These are phyloP conservation scores for Vannuccia rotundouncinata DNA, from an alignment of 2,888 invertebrate species.

Conservation along the genomic window DNA sequence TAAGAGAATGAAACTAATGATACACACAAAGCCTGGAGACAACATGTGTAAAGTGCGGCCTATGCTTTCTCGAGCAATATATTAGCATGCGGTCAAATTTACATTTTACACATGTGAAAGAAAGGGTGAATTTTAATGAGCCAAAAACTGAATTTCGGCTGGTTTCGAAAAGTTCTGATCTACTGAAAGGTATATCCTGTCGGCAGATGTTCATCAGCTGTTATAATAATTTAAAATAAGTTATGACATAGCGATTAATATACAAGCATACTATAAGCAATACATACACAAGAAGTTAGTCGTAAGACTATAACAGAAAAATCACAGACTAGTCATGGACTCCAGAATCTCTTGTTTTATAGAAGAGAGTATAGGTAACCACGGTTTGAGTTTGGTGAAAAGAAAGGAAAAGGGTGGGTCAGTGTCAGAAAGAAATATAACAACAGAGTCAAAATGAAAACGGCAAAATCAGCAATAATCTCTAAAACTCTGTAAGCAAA, in stretches of 20 bases:
- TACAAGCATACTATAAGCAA: conserved; percentile 18
- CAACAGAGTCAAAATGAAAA: too few relatives aligned
- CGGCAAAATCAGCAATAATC: too few relatives aligned
- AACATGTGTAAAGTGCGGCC: neutral
- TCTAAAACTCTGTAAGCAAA: too few relatives aligned
- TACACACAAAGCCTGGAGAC: neutral
- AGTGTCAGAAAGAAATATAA: too few relatives aligned
- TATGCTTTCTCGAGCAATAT: neutral
- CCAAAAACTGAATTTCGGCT: too few relatives aligned
- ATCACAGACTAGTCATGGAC: conserved; percentile 12
- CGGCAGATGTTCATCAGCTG: neutral
- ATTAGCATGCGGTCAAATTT: neutral
- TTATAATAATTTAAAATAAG: neutral
- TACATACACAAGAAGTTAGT: conserved; percentile 6
- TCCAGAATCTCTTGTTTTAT: neutral
- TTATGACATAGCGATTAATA: neutral
- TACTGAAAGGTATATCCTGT: neutral
- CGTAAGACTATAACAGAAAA: neutral
- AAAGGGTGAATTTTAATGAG: neutral
- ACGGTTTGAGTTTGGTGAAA: neutral
- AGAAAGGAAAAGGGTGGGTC: neutral
- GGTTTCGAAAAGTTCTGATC: neutral
- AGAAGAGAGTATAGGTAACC: neutral
- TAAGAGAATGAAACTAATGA: neutral
- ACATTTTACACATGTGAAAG: neutral